Percentiles rank a stretch among this genome's conserved stretches.
Evolutionary conservation across 2,888 invertebrate genomes (phyloP).

Genomic region (Cyclophora albipunctata): DNA sequence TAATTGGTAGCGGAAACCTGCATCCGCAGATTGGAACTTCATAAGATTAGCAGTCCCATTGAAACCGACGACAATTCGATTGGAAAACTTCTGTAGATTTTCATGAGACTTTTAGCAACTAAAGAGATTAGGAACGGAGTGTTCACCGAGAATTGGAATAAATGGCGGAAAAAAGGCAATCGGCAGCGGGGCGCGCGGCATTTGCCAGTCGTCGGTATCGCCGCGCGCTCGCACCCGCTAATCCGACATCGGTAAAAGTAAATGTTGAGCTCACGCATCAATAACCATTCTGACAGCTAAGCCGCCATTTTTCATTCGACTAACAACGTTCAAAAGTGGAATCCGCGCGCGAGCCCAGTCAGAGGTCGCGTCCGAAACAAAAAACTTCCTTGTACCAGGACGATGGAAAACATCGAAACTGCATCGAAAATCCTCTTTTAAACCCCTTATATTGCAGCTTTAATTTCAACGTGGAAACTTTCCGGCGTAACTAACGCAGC

Average conservation of each 20-base stretch:
- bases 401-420: conserved; percentile 41
- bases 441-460: conserved; percentile 54
- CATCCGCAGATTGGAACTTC: conserved; percentile 41
- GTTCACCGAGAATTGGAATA: conserved; percentile 14
- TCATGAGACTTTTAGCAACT: conserved; percentile 2
- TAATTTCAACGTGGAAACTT: conserved; percentile 42
- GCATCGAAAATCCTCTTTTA: conserved; percentile 41
- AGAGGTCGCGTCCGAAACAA: conserved; percentile 52
- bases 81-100: neutral
- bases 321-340: conserved; percentile 45
- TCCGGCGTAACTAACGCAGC: conserved; percentile 42
- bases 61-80: conserved; percentile 1
- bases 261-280: conserved; percentile 58
- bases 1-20: conserved; percentile 49
- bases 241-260: conserved; percentile 59
- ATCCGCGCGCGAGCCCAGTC: conserved; percentile 46
- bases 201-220: conserved; percentile 9
- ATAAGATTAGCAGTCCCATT: conserved; percentile 33
- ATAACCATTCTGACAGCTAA: conserved; percentile 67
- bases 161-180: conserved; percentile 13
- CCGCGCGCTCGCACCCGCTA: conserved; percentile 29
- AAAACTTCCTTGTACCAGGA: conserved; percentile 44
- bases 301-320: conserved; percentile 64
- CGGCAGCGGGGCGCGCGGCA: conserved; percentile 6
- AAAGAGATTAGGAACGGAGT: conserved; percentile 14